phyloP scores from a whole-genome alignment of 2,797 vertebrate species.

The Pangasius mekongensis region DNA sequence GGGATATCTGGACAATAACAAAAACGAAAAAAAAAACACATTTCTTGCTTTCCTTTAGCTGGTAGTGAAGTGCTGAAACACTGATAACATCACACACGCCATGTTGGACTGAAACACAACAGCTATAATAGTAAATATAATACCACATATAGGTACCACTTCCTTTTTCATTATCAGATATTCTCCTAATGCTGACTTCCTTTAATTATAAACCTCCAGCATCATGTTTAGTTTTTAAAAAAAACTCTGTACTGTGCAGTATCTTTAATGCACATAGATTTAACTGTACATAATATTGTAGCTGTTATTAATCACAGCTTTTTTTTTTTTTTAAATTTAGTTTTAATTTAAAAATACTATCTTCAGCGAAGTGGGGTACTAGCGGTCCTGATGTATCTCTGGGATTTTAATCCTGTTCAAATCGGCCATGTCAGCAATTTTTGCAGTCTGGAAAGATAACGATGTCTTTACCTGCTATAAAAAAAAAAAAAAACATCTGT shows the following conservation, averaged over 20 bases:
- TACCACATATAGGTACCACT: neutral
- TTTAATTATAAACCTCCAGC: neutral
- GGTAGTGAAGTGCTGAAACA: neutral
- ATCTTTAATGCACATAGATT: neutral
- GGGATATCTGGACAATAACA: neutral
- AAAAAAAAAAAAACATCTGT: too few relatives aligned
- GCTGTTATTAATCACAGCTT: too few relatives aligned
- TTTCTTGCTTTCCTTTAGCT: neutral
- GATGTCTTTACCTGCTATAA: too few relatives aligned
- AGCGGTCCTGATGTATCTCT: too few relatives aligned
- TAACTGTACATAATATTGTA: neutral
- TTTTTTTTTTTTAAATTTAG: too few relatives aligned
- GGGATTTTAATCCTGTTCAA: too few relatives aligned
- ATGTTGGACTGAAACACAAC: neutral
- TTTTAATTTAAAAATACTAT: too few relatives aligned
- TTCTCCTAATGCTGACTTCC: neutral
- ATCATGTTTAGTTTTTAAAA: neutral
- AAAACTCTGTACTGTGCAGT: neutral
- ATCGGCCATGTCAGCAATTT: too few relatives aligned
- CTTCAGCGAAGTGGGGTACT: too few relatives aligned
- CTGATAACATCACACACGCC: neutral
- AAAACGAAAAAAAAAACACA: neutral
- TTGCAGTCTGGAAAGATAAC: too few relatives aligned
- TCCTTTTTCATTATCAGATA: neutral
- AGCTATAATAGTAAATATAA: neutral